Base-by-base conservation (phyloP, 1,140 invertebrate species). In the Parasteatoda tepidariorum region DNA sequence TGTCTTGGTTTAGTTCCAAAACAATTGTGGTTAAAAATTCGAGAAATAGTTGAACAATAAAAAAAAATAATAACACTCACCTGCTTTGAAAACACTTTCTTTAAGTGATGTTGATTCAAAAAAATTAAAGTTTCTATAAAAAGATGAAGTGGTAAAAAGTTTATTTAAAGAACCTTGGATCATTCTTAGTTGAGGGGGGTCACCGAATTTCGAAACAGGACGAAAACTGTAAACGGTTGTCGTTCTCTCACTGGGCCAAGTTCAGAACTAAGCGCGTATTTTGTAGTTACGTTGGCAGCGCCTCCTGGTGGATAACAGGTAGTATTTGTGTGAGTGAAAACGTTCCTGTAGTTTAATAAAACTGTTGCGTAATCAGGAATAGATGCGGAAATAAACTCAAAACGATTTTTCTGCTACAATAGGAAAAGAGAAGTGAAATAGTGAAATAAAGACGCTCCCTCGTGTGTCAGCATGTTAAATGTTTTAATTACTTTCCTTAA, bases 211-310 rank as follows among this genome's bases (percentile, higher is more conserved):
- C n/a, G 34, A 9, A 22, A 2, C 33, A 26, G 38, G 34, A 6
- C 34, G 24, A 33, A 68, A 68, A 68, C 66, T 5, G 34, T 68
- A 48, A 48, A 13, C 22, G 66, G 9, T 68, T 41, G 34, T 68
- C 66, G 22, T 34, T 38, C 18, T 68, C 66, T 24, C 66, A 48
- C 66, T 68, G 66, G 66, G 66, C 66, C 66, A 68, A 68, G 66
- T 68, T 68, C 66, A 68, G 66, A 68, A 68, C 66, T 34, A 68
- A 24, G 66, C 66, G 66, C 34, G 33, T 68, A 48, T 68, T 68
- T 68, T 68, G 66, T 68, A 68, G 66, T 26, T 68, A 41, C 34
- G 9, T 11, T 13, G 2, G 0, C 66, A 68, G 66, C 66, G 66
- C 66, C 66, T 34, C 18, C 66, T 68, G 22, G 2, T 34, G 66